Evolutionary conservation across 2,113 vertebrate genomes (phyloP), one percentile per base, ranked within the genome.

Genomic region (Camelus dromedarius): DNA sequence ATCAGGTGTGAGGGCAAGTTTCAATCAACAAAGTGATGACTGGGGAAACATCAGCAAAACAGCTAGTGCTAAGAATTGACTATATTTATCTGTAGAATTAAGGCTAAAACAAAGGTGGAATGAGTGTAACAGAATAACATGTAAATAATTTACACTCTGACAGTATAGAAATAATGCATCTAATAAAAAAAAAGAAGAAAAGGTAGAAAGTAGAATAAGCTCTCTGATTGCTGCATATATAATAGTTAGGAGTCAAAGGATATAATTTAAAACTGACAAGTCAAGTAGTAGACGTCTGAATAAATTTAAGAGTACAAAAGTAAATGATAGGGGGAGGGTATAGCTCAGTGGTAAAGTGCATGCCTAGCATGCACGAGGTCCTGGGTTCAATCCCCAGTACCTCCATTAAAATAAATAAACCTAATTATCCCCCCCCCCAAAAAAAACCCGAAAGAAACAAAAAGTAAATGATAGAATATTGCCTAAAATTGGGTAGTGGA

Each of bases 241-340:
- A 52, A 79, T 30, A 48, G 42, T 82, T 42, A 62, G 56, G 19
- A 60, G 38, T 67, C 79, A 83, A 73, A 83, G 32, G 24, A 26
- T 67, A 56, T 58, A 67, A 35, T 38, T 92, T n/a, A 73, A 89
- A 82, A 46, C 26, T 79, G 82, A 91, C n/a, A 87, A 83, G 46
- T 26, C 35, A 81, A 38, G 14, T 52, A 62, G n/a, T 35, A 83
- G 60, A 96, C 62, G 72, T 69, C 46, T 89, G 70, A 89, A 18
- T 58, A 20, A 64, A 90, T 48, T 72, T 90, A 85, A 72, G 12
- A 85, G 54, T 54, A 32, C 8, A 79, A 35, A 54, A 75, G 19
- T 92, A 79, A 89, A 89, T 35, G 42, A 20, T 89, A 70, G 50
- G 38, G 38, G 38, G 38, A 42, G 38, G 38, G 38, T 42, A 42